Percentiles rank a stretch among this genome's conserved stretches.
Conservation (phyloP, 2,797 vertebrate species). For the Enteromius thamalakanensis region DNA sequence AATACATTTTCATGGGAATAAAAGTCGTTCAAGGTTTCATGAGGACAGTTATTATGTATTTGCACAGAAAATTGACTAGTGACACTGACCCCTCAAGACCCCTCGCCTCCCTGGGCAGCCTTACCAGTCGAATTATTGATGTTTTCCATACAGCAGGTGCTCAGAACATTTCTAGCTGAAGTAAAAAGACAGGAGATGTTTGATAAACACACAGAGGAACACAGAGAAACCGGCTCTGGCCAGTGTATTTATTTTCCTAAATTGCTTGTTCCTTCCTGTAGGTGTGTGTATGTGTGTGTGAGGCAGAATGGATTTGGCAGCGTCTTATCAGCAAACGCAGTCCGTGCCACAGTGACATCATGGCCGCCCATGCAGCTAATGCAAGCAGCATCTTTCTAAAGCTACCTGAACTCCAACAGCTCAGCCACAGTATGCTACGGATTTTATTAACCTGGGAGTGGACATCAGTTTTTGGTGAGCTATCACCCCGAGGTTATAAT, state of each 20-base stretch:
- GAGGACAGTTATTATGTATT: slow-evolving; percentile 1
- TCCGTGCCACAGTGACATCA: slow-evolving; percentile 58
- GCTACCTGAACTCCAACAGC: slow-evolving; percentile 15
- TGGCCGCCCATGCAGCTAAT: slow-evolving; percentile 56
- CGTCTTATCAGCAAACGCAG: slow-evolving; percentile 71
- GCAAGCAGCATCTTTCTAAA: slow-evolving; percentile 34
- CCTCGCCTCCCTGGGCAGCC: slow-evolving; percentile 3
- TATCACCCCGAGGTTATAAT: slow-evolving; percentile 11
- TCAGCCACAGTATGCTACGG: slow-evolving; percentile 23
- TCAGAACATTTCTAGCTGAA: slow-evolving; percentile 18
- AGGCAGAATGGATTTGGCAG: slow-evolving; percentile 60
- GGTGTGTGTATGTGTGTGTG: slow-evolving; percentile 47
- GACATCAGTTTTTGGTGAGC: slow-evolving; percentile 22
- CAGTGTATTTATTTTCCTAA: not conserved
- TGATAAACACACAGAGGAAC: not conserved
- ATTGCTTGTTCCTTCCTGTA: slow-evolving; percentile 15
- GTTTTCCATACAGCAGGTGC: slow-evolving; percentile 43
- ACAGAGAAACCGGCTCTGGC: not conserved
- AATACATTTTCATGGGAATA: not conserved
- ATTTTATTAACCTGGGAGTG: slow-evolving; percentile 33
- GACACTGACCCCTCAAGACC: slow-evolving; percentile 21
- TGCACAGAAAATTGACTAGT: not conserved
- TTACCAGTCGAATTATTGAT: slow-evolving; percentile 57
- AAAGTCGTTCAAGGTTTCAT: not conserved
- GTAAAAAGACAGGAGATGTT: not conserved